These are phyloP conservation scores for Echinarachnius parma DNA, from an alignment of 53 echinoderm and acorn worm genomes.

Conservation along the genomic window DNA sequence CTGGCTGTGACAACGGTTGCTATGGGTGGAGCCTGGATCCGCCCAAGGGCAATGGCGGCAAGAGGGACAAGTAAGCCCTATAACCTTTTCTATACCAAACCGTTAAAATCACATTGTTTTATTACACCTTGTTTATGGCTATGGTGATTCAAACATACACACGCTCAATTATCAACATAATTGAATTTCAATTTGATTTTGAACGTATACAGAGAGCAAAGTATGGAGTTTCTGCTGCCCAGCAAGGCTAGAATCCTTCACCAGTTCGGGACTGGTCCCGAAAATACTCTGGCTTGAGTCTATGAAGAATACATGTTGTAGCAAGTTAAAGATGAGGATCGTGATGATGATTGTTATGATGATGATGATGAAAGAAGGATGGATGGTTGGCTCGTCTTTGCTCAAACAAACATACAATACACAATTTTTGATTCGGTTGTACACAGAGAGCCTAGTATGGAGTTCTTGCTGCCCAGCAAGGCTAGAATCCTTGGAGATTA, in stretches of 20 bases:
- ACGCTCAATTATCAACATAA: too few relatives aligned
- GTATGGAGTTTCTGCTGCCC: conserved; percentile 78
- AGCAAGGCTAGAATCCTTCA: conserved; percentile 81
- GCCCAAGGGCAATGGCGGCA: conserved; percentile 46
- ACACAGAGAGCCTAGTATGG: conserved; percentile 71
- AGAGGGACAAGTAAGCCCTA: conserved; percentile 76
- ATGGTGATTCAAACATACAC: too few relatives aligned
- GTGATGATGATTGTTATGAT: neutral
- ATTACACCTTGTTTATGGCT: too few relatives aligned
- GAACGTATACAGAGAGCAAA: conserved; percentile 50
- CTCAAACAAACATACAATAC: too few relatives aligned
- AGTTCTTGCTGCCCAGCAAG: conserved; percentile 83
- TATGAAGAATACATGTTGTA: neutral
- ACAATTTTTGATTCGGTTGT: too few relatives aligned
- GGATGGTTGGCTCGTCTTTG: too few relatives aligned
- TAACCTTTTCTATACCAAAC: too few relatives aligned
- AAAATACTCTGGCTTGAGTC: neutral
- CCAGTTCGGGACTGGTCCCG: conserved; percentile 54
- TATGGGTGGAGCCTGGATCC: conserved; percentile 91
- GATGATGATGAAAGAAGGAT: too few relatives aligned
- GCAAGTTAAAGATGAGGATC: neutral
- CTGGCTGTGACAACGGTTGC: conserved; percentile 96
- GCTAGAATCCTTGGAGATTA: conserved; percentile 82
- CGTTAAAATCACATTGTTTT: too few relatives aligned
- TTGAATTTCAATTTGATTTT: too few relatives aligned